phyloP scores from a whole-genome alignment of 2,113 vertebrate species.

The Sinocyclocheilus anophthalmus region DNA sequence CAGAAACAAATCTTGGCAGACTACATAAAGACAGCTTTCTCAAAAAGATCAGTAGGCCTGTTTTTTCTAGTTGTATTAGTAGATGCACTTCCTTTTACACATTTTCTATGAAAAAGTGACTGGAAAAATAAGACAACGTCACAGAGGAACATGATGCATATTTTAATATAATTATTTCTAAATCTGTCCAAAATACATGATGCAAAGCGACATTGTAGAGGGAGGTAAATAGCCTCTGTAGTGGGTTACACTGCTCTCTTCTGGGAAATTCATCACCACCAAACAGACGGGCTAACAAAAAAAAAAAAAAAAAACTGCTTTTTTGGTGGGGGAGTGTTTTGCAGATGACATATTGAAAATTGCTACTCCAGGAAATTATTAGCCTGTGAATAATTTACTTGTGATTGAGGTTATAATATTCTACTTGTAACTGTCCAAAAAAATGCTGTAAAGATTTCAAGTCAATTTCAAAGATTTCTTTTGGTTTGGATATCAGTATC shows the following conservation, averaged over 20 bases:
- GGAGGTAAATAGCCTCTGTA: slow-evolving; percentile 9
- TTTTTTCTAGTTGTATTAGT: neutral
- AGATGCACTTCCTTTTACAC: neutral
- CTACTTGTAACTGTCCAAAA: slow-evolving; percentile 8
- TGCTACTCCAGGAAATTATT: neutral
- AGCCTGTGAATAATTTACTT: neutral
- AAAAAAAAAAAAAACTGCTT: too few species aligned
- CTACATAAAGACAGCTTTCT: neutral
- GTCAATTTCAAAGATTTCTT: neutral
- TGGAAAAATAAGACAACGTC: neutral
- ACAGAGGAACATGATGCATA: neutral
- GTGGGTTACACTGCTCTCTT: slow-evolving; percentile 37
- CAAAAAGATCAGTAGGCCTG: neutral
- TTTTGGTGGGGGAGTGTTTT: neutral
- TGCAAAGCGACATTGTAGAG: neutral
- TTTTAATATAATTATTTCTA: neutral
- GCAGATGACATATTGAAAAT: neutral
- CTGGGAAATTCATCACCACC: neutral
- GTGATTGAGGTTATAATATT: neutral
- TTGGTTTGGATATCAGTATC: too few species aligned
- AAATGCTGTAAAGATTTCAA: neutral
- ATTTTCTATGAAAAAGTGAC: neutral
- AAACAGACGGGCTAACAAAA: slow-evolving; percentile 34
- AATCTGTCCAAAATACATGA: neutral
- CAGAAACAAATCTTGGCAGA: slow-evolving; percentile 1